phyloP scores from a whole-genome alignment of 2,797 vertebrate genomes.

The Coreius guichenoti region DNA sequence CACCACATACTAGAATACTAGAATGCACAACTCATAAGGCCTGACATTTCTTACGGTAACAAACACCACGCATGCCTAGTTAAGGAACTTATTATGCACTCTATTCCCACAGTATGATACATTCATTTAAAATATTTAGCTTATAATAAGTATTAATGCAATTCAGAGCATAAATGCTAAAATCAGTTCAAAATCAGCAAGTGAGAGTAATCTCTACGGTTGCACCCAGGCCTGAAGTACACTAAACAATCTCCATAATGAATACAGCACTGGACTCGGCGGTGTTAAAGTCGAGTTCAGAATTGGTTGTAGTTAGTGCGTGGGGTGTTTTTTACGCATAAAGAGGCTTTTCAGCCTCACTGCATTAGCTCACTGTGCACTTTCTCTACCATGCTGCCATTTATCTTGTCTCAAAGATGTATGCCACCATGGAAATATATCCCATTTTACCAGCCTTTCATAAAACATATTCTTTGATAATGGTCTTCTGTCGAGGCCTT shows the following conservation, averaged over 20 bases:
- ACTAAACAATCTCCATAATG: conserved; percentile 42
- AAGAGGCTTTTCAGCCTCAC: conserved; percentile 54
- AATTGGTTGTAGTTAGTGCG: conserved; percentile 30
- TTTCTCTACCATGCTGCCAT: conserved; percentile 70
- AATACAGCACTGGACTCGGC: conserved; percentile 8
- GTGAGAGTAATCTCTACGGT: neutral
- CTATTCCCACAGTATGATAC: no score
- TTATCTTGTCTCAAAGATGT: conserved; percentile 78
- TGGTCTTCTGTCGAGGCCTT: conserved; percentile 73
- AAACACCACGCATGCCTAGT: neutral
- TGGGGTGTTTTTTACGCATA: conserved; percentile 44
- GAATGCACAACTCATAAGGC: neutral
- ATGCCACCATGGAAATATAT: conserved; percentile 70
- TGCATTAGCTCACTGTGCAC: conserved; percentile 70
- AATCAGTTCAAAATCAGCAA: conserved; percentile 15
- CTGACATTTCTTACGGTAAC: neutral
- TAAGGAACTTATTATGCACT: neutral
- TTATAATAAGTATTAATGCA: conserved; percentile 24
- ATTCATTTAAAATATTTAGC: neutral
- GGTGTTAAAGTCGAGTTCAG: conserved; percentile 38
- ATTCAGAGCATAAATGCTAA: conserved; percentile 20
- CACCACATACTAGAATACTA: conserved; percentile 8
- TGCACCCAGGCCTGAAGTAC: conserved; percentile 21
- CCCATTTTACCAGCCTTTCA: conserved; percentile 75
- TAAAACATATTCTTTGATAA: conserved; percentile 81